Conservation (phyloP, 2,797 vertebrate genomes). For the Percopsis omiscomaycus region DNA sequence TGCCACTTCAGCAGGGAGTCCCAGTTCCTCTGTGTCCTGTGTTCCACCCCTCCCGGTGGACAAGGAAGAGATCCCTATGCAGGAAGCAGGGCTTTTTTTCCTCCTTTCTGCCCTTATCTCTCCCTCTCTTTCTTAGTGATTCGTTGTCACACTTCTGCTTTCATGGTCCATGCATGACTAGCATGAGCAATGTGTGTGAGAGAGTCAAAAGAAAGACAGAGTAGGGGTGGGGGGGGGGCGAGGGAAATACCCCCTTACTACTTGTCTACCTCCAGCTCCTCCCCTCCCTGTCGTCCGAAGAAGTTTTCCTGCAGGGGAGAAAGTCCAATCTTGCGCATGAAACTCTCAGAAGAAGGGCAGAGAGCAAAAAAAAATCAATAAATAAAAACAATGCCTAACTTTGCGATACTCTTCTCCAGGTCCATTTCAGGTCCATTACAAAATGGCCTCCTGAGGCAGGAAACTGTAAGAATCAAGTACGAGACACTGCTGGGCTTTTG, state of each 20-base stretch:
- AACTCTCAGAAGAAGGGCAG: conserved; percentile 40
- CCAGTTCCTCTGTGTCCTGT: conserved; percentile 42
- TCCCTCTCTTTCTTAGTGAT: conserved; percentile 13
- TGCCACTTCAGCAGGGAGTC: conserved; percentile 20
- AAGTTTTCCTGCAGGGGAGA: conserved; percentile 65
- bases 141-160: conserved; percentile 38
- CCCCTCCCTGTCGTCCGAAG: conserved; percentile 31
- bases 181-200: conserved; percentile 34
- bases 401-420: conserved; percentile 60
- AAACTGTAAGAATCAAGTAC: conserved; percentile 71
- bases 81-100: conserved; percentile 58
- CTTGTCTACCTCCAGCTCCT: conserved; percentile 37
- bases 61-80: conserved; percentile 56
- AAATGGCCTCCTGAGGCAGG: conserved; percentile 82
- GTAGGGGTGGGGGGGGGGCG: conserved; percentile 5
- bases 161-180: conserved; percentile 44
- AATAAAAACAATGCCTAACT: conserved; percentile 56
- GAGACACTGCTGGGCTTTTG: conserved; percentile 65
- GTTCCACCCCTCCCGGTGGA: conserved; percentile 43
- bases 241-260: conserved; percentile 15
- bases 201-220: conserved; percentile 26
- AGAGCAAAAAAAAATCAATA: conserved; percentile 6
- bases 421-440: conserved; percentile 59
- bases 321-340: conserved; percentile 71
- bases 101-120: conserved; percentile 38